Percentiles rank a stretch among this genome's conserved stretches.
These are phyloP conservation scores for Trimorus sp. DNA, from an alignment of 2,888 invertebrate species.

Conservation along the genomic window DNA sequence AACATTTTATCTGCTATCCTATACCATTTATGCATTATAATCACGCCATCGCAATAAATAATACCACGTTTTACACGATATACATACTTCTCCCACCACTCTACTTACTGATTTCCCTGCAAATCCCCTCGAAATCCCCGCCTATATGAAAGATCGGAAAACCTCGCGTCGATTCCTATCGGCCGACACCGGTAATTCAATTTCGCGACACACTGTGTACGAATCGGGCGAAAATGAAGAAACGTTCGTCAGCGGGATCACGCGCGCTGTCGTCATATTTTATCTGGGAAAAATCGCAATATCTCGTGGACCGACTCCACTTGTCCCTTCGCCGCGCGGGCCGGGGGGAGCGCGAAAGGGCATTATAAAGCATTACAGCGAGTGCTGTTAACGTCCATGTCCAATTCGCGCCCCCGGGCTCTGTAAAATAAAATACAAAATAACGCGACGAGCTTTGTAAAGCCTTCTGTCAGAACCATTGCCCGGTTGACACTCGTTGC, in stretches of 20 bases:
- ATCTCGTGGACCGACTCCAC: constrained; percentile 60
- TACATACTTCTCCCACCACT: too few relatives aligned
- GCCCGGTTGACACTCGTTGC: constrained; percentile 68
- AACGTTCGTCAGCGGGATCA: constrained; percentile 58
- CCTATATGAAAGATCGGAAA: background rate
- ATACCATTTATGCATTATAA: too few relatives aligned
- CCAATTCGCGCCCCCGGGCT: constrained; percentile 75
- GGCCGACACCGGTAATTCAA: constrained; percentile 48
- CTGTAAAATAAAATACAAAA: constrained; percentile 79
- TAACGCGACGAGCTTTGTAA: constrained; percentile 75
- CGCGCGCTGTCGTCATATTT: constrained; percentile 69
- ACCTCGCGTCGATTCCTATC: constrained; percentile 27
- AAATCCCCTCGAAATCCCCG: too few relatives aligned
- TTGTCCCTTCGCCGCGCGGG: constrained; percentile 52
- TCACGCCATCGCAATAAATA: too few relatives aligned
- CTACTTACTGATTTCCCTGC: too few relatives aligned
- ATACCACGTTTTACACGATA: too few relatives aligned
- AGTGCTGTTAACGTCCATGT: constrained; percentile 80
- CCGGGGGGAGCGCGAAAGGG: constrained; percentile 55
- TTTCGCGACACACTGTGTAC: constrained; percentile 40
- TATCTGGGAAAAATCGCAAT: constrained; percentile 70
- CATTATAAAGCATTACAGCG: constrained; percentile 80
- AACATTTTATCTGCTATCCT: too few relatives aligned
- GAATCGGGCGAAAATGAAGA: constrained; percentile 48
- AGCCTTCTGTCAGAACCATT: constrained; percentile 79